Conservation (phyloP, 2,888 invertebrate genomes). For the Eurytoma adleriae region DNA sequence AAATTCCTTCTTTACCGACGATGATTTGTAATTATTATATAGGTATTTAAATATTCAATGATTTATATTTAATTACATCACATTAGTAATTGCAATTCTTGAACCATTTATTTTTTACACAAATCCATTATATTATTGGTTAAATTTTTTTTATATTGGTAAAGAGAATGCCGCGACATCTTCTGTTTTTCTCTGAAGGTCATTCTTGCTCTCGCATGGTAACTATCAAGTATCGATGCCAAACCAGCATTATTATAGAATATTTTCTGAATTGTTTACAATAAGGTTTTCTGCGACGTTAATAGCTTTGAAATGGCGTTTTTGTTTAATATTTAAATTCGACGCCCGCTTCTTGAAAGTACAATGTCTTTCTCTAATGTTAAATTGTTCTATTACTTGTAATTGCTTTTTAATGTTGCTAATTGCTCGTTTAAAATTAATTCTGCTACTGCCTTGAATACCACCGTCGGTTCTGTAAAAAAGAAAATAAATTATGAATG, state of each 20-base stretch:
- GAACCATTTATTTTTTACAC: not conserved
- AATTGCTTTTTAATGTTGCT: slow-evolving; percentile 1
- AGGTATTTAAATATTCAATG: not conserved
- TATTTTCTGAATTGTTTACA: not conserved
- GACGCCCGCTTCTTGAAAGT: not conserved
- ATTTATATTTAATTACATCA: too few relatives aligned
- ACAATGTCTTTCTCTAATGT: not conserved
- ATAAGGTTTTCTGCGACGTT: not conserved
- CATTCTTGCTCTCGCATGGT: not conserved
- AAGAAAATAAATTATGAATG: not conserved
- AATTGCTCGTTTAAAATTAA: not conserved
- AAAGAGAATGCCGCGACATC: not conserved
- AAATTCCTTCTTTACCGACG: not conserved
- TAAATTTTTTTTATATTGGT: not conserved
- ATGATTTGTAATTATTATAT: not conserved
- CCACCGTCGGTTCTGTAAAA: not conserved
- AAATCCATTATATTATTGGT: not conserved
- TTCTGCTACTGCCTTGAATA: not conserved
- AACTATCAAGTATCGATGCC: too few relatives aligned
- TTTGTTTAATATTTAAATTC: not conserved
- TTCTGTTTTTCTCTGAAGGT: not conserved
- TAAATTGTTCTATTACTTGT: slow-evolving; percentile 7
- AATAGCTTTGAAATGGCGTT: not conserved
- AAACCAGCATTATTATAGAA: not conserved
- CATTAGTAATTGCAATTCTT: not conserved